Base-by-base conservation (phyloP, 2,797 vertebrate species). In the Tarsius wallacei region DNA sequence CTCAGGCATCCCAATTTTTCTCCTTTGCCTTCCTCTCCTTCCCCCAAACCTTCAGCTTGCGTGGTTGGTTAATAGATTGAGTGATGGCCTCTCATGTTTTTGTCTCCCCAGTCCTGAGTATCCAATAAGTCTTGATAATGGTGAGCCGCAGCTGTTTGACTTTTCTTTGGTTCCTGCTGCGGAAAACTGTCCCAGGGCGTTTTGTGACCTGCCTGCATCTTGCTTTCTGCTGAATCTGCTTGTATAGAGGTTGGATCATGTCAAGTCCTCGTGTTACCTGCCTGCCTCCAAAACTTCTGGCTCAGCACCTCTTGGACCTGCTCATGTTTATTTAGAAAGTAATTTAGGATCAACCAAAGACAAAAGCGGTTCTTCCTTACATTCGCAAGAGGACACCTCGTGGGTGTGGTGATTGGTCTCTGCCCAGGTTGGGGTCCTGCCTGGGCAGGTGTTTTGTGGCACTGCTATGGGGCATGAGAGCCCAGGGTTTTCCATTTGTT, bases 251-350 rank as follows among this genome's bases (percentile, higher is more conserved):
- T 70, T 91, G 81, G 68, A 83, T 78, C 2, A 0, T 66, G 78
- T 84, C 66, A 90, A 87, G 80, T 78, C 36, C 55, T 81, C 1
- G 19, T 83, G 86, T 92, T 84, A 94, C 63, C 74, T 82, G 68
- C 33, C 49, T 97, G 53, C 42, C 33, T 86, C 61, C 74, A 77
- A 66, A 88, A 76, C 53, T 73, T 97, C 71, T 55, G 85, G 61
- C 31, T 78, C 87, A 90, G 94, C 26, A 73, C 28, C 61, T 90
- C 76, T 66, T 63, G 51, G 87, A 28, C 47, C 76, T 90, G 42
- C 33, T 94, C 12, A 51, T 91, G 90, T 91, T 93, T 91, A 77
- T 89, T 96, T 88, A 81, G 61, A 94, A 93, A 93, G 88, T 87
- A 36, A 86, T 31, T 85, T 70, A 51, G 11, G 12, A 74, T 83